Evolutionary conservation across 2,888 invertebrate species (phyloP).

Genomic region (Xanthia icteritia): DNA sequence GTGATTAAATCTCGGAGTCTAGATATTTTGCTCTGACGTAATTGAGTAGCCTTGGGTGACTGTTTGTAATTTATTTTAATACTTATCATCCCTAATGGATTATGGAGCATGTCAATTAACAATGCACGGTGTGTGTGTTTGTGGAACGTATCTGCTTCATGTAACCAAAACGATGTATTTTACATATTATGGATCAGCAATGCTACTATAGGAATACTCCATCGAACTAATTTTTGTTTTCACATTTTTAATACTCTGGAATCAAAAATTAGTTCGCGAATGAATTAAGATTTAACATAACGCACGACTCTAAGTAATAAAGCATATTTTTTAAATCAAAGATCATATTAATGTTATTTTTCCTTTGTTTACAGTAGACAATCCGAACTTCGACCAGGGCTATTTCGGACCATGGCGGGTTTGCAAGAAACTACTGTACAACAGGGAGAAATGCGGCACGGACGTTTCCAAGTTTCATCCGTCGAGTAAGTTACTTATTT

Average conservation of each 20-base stretch:
- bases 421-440: slow-evolving; percentile 95
- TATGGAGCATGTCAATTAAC: slow-evolving; percentile 51
- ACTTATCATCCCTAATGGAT: slow-evolving; percentile 28
- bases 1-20: slow-evolving; percentile 38
- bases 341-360: slow-evolving; percentile 24
- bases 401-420: slow-evolving; percentile 97
- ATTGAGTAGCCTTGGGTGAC: slow-evolving; percentile 34
- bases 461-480: slow-evolving; percentile 94
- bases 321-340: background rate
- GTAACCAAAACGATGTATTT: slow-evolving; percentile 34
- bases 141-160: slow-evolving; percentile 36
- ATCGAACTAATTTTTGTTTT: background rate
- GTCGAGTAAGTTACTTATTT: slow-evolving; percentile 91
- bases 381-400: slow-evolving; percentile 93
- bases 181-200: background rate
- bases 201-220: background rate
- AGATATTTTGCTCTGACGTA: slow-evolving; percentile 41
- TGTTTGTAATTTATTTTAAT: slow-evolving; percentile 27
- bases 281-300: background rate
- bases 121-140: slow-evolving; percentile 40
- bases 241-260: background rate
- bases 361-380: slow-evolving; percentile 89
- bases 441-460: slow-evolving; percentile 95
- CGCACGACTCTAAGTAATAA: background rate
- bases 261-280: slow-evolving; percentile 2